A percentile compares a stretch with the other conserved stretches of the same genome.
Conservation (phyloP, 2,888 invertebrate genomes). For the Nomada ferruginata region DNA sequence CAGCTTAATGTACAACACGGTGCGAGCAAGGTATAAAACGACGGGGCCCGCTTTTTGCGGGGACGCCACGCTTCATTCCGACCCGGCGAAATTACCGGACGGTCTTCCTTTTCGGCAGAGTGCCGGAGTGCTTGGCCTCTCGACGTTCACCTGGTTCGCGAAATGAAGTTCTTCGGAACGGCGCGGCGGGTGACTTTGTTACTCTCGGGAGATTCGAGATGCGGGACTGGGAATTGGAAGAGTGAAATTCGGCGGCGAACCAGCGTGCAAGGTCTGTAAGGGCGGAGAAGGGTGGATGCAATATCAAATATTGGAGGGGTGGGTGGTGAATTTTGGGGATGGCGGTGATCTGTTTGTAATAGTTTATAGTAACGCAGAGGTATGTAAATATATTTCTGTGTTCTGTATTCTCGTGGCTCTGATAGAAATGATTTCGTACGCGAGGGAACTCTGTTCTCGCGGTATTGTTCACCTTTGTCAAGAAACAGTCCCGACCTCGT, state of each 20-base stretch:
- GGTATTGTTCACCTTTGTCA: too few species aligned
- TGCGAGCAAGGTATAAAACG: slow-evolving; percentile 68
- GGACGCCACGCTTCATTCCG: slow-evolving; percentile 67
- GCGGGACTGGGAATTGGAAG: neutral
- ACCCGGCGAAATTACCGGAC: slow-evolving; percentile 59
- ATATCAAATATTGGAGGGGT: too few species aligned
- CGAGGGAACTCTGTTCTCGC: too few species aligned
- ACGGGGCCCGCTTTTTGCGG: slow-evolving; percentile 58
- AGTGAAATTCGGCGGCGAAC: neutral
- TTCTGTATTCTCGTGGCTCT: too few species aligned
- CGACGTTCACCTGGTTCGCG: slow-evolving; percentile 38
- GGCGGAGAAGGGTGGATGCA: too few species aligned
- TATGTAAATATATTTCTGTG: too few species aligned
- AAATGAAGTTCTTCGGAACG: slow-evolving; percentile 47
- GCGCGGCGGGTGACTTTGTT: slow-evolving; percentile 7
- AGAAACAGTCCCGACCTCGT: neutral
- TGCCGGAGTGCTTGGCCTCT: slow-evolving; percentile 8
- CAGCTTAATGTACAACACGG: slow-evolving; percentile 69
- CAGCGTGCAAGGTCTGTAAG: too few species aligned
- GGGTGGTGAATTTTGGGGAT: too few species aligned
- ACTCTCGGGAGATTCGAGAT: neutral
- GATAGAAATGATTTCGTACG: too few species aligned
- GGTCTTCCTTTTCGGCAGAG: slow-evolving; percentile 45
- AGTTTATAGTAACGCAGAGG: too few species aligned
- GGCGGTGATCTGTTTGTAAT: too few species aligned